phyloP scores from a whole-genome alignment of 1,140 invertebrate species.

The Drosophila seguyi region DNA sequence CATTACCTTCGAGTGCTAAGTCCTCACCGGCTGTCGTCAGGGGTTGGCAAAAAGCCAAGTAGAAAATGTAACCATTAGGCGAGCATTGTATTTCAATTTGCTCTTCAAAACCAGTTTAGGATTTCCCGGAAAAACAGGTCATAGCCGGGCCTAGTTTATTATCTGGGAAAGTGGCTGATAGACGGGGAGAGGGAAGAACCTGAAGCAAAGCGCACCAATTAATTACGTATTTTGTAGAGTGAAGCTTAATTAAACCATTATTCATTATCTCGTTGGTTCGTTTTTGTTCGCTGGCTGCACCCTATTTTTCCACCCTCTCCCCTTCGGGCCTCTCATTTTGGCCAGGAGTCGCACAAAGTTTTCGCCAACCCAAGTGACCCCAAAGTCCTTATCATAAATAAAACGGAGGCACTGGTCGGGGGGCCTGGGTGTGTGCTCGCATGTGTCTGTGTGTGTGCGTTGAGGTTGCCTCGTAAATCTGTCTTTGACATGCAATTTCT shows the following conservation, averaged over 20 bases:
- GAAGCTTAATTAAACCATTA: conserved; percentile 79
- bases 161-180: conserved; percentile 16
- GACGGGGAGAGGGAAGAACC: background rate
- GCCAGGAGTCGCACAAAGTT: conserved; percentile 51
- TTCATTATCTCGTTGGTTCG: conserved; percentile 71
- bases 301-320: conserved; percentile 35
- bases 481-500: conserved; percentile 82
- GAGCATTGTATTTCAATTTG: conserved; percentile 60
- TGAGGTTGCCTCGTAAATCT: conserved; percentile 75
- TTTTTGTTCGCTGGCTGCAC: conserved; percentile 35
- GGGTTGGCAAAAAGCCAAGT: conserved; percentile 34
- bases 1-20: background rate
- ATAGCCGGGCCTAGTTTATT: conserved; percentile 32
- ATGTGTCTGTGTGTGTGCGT: conserved; percentile 6
- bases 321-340: background rate
- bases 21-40: background rate
- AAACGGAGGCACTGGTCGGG: conserved; percentile 21
- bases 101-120: conserved; percentile 19
- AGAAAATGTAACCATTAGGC: conserved; percentile 29
- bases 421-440: background rate
- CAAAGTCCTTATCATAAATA: conserved; percentile 74
- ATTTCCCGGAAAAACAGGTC: conserved; percentile 31
- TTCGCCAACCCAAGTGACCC: conserved; percentile 33
- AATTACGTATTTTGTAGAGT: conserved; percentile 77
- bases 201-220: conserved; percentile 53